These are phyloP conservation scores for Drosophila nr. medialis DNA, from an alignment of 2,888 invertebrate genomes.

Conservation along the genomic window DNA sequence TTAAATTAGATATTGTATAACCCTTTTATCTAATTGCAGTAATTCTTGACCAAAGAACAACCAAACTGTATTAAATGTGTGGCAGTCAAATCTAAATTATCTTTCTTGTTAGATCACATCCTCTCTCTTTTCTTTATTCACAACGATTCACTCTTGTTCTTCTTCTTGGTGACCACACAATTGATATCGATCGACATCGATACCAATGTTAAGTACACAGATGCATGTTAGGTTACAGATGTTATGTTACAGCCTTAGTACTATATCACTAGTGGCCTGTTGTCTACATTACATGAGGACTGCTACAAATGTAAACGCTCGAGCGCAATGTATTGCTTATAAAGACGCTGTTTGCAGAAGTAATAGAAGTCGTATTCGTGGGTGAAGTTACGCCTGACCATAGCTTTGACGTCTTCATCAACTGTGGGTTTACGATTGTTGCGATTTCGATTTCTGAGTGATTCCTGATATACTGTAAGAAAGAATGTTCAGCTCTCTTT, in stretches of 20 bases:
- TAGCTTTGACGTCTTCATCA: conserved; percentile 91
- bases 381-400: conserved; percentile 94
- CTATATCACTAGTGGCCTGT: too few relatives aligned
- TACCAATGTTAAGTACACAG: too few relatives aligned
- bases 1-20: not conserved
- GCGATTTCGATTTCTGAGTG: conserved; percentile 89
- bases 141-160: too few relatives aligned
- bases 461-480: conserved; percentile 70
- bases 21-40: not conserved
- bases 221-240: too few relatives aligned
- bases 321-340: conserved; percentile 87
- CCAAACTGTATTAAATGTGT: not conserved
- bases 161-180: too few relatives aligned
- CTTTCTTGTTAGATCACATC: too few relatives aligned
- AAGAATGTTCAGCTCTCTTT: not conserved
- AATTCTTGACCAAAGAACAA: not conserved
- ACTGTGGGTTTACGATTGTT: conserved; percentile 94
- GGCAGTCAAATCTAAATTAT: too few relatives aligned
- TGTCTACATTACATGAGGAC: too few relatives aligned
- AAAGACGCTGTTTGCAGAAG: conserved; percentile 93
- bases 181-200: too few relatives aligned
- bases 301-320: conserved; percentile 16
- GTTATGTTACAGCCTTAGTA: too few relatives aligned
- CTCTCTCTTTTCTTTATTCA: too few relatives aligned
- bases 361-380: conserved; percentile 95